Evolutionary conservation across 2,113 vertebrate species (phyloP).

Genomic region (Xiphorhynchus elegans): DNA sequence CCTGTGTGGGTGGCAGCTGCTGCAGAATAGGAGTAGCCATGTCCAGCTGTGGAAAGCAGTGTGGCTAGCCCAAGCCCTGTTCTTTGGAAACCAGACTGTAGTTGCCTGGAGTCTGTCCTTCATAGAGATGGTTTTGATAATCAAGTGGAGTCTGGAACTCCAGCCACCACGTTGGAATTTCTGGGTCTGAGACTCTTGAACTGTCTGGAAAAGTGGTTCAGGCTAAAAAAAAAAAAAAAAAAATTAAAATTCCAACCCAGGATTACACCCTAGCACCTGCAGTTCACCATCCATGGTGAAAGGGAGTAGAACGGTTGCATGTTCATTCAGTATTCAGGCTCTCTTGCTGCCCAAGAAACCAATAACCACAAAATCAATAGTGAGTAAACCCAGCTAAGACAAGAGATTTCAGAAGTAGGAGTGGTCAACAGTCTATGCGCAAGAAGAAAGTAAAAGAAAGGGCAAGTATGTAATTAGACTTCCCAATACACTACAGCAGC

Average conservation of each 20-base stretch:
- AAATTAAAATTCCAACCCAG: background rate
- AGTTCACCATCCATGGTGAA: background rate
- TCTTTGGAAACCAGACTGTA: constrained; percentile 36
- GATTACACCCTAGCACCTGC: background rate
- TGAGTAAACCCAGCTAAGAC: constrained; percentile 13
- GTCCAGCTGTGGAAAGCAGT: constrained; percentile 32
- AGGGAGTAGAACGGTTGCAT: background rate
- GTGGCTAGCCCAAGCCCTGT: constrained; percentile 8
- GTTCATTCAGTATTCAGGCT: background rate
- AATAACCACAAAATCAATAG: background rate
- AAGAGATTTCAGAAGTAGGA: constrained; percentile 26
- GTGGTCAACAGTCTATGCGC: background rate
- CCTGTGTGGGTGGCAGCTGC: constrained; percentile 45
- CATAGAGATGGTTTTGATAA: background rate
- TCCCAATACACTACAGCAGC: constrained; percentile 21
- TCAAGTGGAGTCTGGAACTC: background rate
- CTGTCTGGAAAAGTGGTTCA: background rate
- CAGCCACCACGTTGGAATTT: background rate
- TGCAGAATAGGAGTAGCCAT: background rate
- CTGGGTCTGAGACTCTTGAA: background rate
- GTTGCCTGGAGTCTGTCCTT: background rate
- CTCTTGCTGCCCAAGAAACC: constrained; percentile 26
- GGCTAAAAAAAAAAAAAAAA: background rate
- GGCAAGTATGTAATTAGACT: constrained; percentile 43
- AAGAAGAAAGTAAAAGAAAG: constrained; percentile 7